Base-by-base conservation (phyloP, 2,113 vertebrate genomes). In the Rousettus leschenaultii region DNA sequence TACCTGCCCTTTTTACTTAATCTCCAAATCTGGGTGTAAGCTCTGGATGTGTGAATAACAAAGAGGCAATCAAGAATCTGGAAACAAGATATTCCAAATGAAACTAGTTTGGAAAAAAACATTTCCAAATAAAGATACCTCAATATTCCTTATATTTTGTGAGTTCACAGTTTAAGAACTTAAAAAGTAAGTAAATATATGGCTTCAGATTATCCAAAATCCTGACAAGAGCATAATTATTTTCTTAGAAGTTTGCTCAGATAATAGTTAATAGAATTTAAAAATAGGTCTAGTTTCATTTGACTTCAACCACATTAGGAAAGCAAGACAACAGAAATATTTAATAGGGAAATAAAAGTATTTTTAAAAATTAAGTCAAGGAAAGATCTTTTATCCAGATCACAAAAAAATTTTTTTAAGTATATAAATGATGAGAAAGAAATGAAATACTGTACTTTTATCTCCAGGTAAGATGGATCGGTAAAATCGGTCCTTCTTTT, bases 391-490 rank as follows among this genome's bases (percentile, higher is more conserved):
- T 93, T 51, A 90, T 35, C 10, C 33, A 93, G 33, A n/a, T 43
- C 90, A 92, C 43, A 35, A 85, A 83, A 68, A 65, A 43, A 7
- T 19, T 1, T 51, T 73, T 1, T 51, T 73, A 92, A 88, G 43
- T 63, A 89, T 79, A 78, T 38, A 92, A 94, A 45, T 70, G 28
- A 24, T 80, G n/a, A 94, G 33, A 90, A 96, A 86, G 40, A 65
- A 96, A 16, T 7, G 6, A 97, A 97, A 94, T 70, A 98, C 98
- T 98, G 0, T 99, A 99, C 99, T 99, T 98, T 99, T 99, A 97
- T 99, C 99, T 91, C 99, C 99, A 1, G 99, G 99, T 97, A 99
- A 98, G 97, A 99, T 99, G 93, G 99, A 99, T 15, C 99, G 98
- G 95, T 99, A 99, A 88, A 99, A 99, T 84, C 99, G 98, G 74